Evolutionary conservation across 2,113 vertebrate species (phyloP), one percentile per base, ranked within the genome.

Genomic region (Sceloporus undulatus): DNA sequence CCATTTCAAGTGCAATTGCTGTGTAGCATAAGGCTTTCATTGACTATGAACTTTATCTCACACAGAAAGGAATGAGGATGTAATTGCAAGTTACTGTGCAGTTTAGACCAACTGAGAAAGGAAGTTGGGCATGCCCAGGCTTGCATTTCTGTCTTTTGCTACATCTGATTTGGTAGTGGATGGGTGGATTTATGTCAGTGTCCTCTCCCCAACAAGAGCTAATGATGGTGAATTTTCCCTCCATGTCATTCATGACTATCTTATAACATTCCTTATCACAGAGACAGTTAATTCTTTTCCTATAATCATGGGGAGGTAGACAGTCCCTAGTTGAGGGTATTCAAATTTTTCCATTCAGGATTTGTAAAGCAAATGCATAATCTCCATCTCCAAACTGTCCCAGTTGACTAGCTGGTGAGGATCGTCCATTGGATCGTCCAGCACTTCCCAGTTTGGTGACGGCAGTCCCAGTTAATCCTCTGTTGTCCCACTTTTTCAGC

Each of bases 1-100:
- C 81, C 34, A 42, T 78, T 93, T 93, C 85, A 88, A 84, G 86
- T 91, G 92, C 90, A 65, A 2, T 89, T 90, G 54, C 84, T 76
- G 79, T 25, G 0, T 78, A 88, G 85, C 1, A 0, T 94, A 94
- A 94, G 65, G 75, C 84, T 29, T 91, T 95, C 92, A 92, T 94
- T 94, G 89, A 93, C 80, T 93, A 92, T 94, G 92, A 95, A 91
- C 92, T 89, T 89, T 87, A 65, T 94, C 90, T 89, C 91, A 85
- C 87, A 90, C 59, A 73, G 86, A 95, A 92, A 94, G 91, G 94
- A 94, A 96, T 93, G 94, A 95, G 92, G 92, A 90, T 94, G 85
- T 93, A 91, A 91, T 79, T 92, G 91, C 89, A 66, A 0, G 0
- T 40, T 88, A 73, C 82, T 29, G 23, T 54, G 70, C 18, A 13